Conservation (phyloP, 1,140 invertebrate species). For the Chironomus tepperi region DNA sequence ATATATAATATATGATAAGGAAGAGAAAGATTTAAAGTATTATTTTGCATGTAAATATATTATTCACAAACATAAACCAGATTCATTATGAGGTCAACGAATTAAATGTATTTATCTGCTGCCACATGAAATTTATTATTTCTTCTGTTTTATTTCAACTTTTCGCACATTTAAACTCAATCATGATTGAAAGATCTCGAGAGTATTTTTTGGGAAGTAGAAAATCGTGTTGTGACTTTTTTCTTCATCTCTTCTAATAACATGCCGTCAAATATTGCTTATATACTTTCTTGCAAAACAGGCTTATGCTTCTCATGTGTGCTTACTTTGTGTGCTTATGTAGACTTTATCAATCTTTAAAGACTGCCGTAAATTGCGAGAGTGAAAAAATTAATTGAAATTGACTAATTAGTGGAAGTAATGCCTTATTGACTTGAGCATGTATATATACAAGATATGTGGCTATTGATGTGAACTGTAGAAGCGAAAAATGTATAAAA, state of each 20-base stretch:
- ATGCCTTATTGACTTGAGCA: neutral
- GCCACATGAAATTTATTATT: neutral
- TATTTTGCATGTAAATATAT: neutral
- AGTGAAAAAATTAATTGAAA: neutral
- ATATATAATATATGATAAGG: neutral
- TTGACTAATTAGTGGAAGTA: neutral
- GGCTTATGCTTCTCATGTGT: too few relatives aligned
- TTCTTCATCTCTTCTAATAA: neutral
- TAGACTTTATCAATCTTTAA: neutral
- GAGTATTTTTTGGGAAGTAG: neutral
- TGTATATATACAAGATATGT: too few relatives aligned
- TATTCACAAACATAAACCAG: neutral
- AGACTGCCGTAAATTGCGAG: neutral
- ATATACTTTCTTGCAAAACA: too few relatives aligned
- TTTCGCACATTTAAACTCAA: neutral
- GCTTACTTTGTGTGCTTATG: too few relatives aligned
- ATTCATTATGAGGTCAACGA: slow-evolving; percentile 1
- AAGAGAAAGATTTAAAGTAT: neutral
- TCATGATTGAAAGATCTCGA: neutral
- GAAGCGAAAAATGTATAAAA: neutral
- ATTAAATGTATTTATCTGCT: neutral
- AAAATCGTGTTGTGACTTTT: slow-evolving; percentile 1
- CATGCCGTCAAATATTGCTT: too few relatives aligned
- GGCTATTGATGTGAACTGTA: too few relatives aligned
- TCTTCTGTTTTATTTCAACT: neutral